Conservation (phyloP, 1,140 invertebrate genomes). For the Glossosoma conforme region DNA sequence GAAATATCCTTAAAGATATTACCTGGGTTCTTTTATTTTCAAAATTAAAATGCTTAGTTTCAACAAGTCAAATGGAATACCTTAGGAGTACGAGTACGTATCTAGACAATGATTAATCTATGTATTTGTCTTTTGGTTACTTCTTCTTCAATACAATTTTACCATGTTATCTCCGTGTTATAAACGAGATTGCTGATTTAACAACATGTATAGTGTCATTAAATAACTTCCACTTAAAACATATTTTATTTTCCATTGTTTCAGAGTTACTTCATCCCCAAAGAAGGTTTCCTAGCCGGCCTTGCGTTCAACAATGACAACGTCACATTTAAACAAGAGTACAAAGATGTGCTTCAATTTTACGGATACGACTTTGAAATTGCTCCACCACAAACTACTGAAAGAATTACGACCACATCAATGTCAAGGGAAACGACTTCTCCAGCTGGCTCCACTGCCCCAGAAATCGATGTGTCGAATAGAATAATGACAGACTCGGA, state of each 20-base stretch:
- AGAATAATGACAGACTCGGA: not conserved
- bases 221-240: too few relatives aligned
- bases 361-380: constrained; percentile 69
- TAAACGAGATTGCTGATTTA: too few relatives aligned
- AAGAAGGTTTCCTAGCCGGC: constrained; percentile 72
- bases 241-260: constrained; percentile 33
- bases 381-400: constrained; percentile 24
- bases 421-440: not conserved
- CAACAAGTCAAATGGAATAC: too few relatives aligned
- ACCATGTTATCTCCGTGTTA: too few relatives aligned
- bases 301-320: constrained; percentile 71
- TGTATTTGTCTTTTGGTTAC: too few relatives aligned
- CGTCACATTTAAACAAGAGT: constrained; percentile 62
- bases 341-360: constrained; percentile 64
- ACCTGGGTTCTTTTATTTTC: too few relatives aligned
- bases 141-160: too few relatives aligned
- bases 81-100: too few relatives aligned
- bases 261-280: constrained; percentile 75
- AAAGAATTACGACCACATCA: not conserved
- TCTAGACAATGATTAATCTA: too few relatives aligned
- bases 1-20: too few relatives aligned
- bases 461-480: constrained; percentile 25
- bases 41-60: too few relatives aligned
- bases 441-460: constrained; percentile 33
- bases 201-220: too few relatives aligned